Evolutionary conservation across 2,797 vertebrate species (phyloP).

Genomic region (Notolabrus celidotus): DNA sequence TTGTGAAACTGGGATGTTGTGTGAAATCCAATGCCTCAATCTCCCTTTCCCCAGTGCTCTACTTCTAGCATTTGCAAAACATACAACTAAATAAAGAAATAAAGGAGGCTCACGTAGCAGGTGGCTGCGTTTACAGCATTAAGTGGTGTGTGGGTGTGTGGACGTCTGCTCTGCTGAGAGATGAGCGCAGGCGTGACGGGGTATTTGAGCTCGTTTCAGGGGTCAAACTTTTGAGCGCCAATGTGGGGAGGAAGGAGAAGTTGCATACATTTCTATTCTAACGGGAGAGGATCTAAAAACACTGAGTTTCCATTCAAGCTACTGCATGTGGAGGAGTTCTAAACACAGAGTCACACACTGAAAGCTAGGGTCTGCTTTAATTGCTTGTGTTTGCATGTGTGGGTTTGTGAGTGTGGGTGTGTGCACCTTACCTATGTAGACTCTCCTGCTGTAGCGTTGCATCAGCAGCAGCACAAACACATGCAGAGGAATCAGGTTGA

Average conservation of each 20-base stretch:
- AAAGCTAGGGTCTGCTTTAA: slow-evolving; percentile 20
- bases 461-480: slow-evolving; percentile 96
- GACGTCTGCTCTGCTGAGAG: slow-evolving; percentile 36
- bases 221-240: slow-evolving; percentile 42
- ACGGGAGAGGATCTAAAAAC: slow-evolving; percentile 15
- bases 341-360: slow-evolving; percentile 17
- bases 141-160: slow-evolving; percentile 60
- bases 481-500: slow-evolving; percentile 97
- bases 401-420: slow-evolving; percentile 2
- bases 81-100: background rate
- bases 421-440: slow-evolving; percentile 93
- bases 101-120: slow-evolving; percentile 52
- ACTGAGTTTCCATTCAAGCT: slow-evolving; percentile 10
- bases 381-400: slow-evolving; percentile 11
- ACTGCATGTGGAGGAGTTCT: slow-evolving; percentile 33
- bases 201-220: slow-evolving; percentile 41
- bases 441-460: slow-evolving; percentile 96
- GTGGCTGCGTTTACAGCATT: slow-evolving; percentile 55
- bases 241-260: slow-evolving; percentile 8
- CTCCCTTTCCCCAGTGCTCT: background rate
- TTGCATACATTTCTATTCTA: slow-evolving; percentile 4
- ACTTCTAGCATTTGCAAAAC: slow-evolving; percentile 1
- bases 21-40: background rate
- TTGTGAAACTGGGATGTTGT: slow-evolving; percentile 23
- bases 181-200: slow-evolving; percentile 26